Base-by-base conservation (phyloP, 2,797 vertebrate species). In the Acestrorhynchus altus region DNA sequence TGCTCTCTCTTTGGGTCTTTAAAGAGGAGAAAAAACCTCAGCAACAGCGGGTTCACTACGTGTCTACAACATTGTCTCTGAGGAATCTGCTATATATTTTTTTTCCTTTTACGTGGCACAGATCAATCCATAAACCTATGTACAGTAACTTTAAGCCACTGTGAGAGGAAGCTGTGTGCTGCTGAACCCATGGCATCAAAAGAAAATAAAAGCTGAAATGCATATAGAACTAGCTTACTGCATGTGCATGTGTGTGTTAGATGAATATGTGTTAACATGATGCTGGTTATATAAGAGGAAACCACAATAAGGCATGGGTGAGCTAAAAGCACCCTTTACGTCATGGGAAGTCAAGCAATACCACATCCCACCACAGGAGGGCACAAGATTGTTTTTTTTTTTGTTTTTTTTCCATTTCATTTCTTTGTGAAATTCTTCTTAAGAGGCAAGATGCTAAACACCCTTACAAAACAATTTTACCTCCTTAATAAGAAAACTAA, bases 291-390 rank as follows among this genome's bases (percentile, higher is more conserved):
- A 74, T 24, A 57, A 72, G 74, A 74, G 40, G 22, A 80, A 82
- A 78, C 59, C 24, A 78, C 66, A 74, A 80, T 81, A 83, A 83
- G 84, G 82, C 82, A 83, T 82, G 77, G 74, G 56, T 82, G 80
- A 83, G 77, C 80, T 82, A 56, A 81, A 75, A 82, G 82, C 80
- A 83, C 84, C 75, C 47, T 54, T 77, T 71, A 71, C 20, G 74
- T 57, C 42, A 67, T 24, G 59, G 61, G 65, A 73, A 57, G 66
- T 52, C 56, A 70, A 28, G 39, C 24, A 44, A 69, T 47, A 63
- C 26, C 56, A 40, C 22, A 56, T 40, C 67, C 20, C 31, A 39
- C 75, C 64, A 71, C 18, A 39, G 70, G 67, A 75, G 69, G 74
- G 59, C 28, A 52, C 56, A 13, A 49, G 39, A 44, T 42, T 51